Percentiles rank a stretch among this genome's conserved stretches.
These are phyloP conservation scores for Nemotelus nigrinus DNA, from an alignment of 2,888 invertebrate species.

Conservation along the genomic window DNA sequence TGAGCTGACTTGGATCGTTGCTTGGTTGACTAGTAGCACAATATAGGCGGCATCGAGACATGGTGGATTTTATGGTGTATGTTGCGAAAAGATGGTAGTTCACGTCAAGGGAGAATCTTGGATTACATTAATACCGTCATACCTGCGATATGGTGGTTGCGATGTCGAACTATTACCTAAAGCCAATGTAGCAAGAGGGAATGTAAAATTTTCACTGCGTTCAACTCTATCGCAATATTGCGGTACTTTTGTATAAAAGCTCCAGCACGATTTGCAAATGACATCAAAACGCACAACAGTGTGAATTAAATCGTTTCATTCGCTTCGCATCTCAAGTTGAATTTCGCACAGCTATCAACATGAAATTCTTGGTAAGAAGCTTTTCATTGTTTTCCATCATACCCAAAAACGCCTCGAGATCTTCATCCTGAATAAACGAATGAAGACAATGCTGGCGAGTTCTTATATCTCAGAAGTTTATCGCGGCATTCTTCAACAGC, in stretches of 20 bases:
- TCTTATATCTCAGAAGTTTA: no score
- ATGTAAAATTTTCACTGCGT: not conserved
- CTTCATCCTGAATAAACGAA: not conserved
- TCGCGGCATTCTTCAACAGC: no score
- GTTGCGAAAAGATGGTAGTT: not conserved
- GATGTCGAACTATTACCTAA: not conserved
- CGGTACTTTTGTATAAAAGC: constrained; percentile 21
- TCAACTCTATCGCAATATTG: not conserved
- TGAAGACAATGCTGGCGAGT: no score
- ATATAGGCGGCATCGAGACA: not conserved
- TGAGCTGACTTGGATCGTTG: not conserved
- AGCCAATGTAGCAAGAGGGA: constrained; percentile 24
- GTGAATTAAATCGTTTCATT: constrained; percentile 29
- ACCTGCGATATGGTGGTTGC: not conserved
- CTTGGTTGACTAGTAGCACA: not conserved
- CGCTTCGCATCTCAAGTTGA: constrained; percentile 12
- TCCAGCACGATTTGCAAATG: not conserved
- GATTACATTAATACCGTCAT: constrained; percentile 3
- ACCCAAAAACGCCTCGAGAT: not conserved
- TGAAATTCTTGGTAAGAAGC: constrained; percentile 38
- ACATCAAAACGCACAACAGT: constrained; percentile 20
- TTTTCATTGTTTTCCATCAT: not conserved
- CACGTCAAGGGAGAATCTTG: constrained; percentile 29
- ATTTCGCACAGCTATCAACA: not conserved
- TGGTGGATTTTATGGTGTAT: not conserved